phyloP scores from a whole-genome alignment of 1,140 invertebrate genomes.

The Rhyzopertha dominica region DNA sequence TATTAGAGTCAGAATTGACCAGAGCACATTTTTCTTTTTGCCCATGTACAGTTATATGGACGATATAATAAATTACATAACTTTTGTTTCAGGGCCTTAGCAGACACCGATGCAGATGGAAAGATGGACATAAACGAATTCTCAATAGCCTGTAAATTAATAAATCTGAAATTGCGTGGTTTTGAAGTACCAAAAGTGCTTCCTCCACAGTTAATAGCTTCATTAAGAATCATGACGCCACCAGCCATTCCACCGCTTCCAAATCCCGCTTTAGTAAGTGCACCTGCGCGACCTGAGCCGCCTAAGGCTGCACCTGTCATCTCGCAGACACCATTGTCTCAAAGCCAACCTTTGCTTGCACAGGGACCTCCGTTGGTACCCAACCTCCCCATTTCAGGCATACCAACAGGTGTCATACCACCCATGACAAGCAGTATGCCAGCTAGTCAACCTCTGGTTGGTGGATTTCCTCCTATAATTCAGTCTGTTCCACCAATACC shows the following conservation, averaged over 20 bases:
- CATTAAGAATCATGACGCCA: slow-evolving; percentile 53
- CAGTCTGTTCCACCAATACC: slow-evolving; percentile 2
- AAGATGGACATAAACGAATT: slow-evolving; percentile 96
- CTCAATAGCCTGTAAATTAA: slow-evolving; percentile 95
- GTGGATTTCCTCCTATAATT: slow-evolving; percentile 11
- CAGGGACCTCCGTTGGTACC: background rate
- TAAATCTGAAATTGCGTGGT: slow-evolving; percentile 88
- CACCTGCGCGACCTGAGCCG: slow-evolving; percentile 48
- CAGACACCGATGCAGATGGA: slow-evolving; percentile 94
- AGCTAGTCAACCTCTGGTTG: slow-evolving; percentile 16
- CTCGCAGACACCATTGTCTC: slow-evolving; percentile 15
- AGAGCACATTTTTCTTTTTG: too few relatives aligned
- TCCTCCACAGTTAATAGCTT: slow-evolving; percentile 68
- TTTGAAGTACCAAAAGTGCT: slow-evolving; percentile 82
- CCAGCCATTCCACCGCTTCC: slow-evolving; percentile 44
- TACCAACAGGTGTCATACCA: slow-evolving; percentile 19
- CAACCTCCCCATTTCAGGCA: slow-evolving; percentile 5
- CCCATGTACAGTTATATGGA: too few relatives aligned
- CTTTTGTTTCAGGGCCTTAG: slow-evolving; percentile 65
- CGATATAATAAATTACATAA: too few relatives aligned
- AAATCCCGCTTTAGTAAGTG: slow-evolving; percentile 28
- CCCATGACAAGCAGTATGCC: slow-evolving; percentile 21
- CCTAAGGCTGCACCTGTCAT: slow-evolving; percentile 37
- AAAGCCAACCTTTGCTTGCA: slow-evolving; percentile 13
- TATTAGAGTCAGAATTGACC: too few relatives aligned